A percentile compares a stretch with the other conserved stretches of the same genome.
These are phyloP conservation scores for Sebastes minor DNA, from an alignment of 2,797 vertebrate species.

Conservation along the genomic window DNA sequence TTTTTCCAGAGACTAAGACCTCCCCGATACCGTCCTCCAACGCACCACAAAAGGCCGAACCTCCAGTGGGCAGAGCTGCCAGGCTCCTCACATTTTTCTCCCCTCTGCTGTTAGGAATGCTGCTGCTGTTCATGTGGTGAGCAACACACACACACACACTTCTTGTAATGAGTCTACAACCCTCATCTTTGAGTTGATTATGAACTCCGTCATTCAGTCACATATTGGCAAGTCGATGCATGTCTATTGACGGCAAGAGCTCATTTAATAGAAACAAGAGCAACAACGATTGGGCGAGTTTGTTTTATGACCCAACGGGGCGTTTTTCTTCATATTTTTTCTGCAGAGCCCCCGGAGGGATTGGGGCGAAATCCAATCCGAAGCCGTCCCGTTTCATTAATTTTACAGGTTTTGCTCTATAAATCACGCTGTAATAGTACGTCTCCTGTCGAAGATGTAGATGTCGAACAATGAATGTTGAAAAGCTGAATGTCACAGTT, in stretches of 20 bases:
- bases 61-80: conserved; percentile 71
- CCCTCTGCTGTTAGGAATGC: conserved; percentile 75
- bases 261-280: conserved; percentile 39
- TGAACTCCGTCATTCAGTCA: conserved; percentile 30
- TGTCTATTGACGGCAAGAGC: conserved; percentile 33
- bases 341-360: conserved; percentile 12
- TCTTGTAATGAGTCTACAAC: background rate
- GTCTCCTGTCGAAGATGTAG: background rate
- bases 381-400: conserved; percentile 30
- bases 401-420: conserved; percentile 23
- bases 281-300: conserved; percentile 20
- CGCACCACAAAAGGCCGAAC: conserved; percentile 75
- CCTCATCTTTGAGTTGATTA: conserved; percentile 44
- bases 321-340: conserved; percentile 17
- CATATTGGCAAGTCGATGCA: conserved; percentile 31
- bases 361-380: conserved; percentile 24
- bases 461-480: background rate
- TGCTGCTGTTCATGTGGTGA: conserved; percentile 78
- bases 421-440: conserved; percentile 18
- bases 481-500: background rate
- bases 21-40: conserved; percentile 83
- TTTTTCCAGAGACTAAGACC: conserved; percentile 78
- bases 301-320: conserved; percentile 42
- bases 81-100: conserved; percentile 67
- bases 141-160: conserved; percentile 15